phyloP scores from a whole-genome alignment of 1,140 invertebrate genomes.

The Oscheius sp. region DNA sequence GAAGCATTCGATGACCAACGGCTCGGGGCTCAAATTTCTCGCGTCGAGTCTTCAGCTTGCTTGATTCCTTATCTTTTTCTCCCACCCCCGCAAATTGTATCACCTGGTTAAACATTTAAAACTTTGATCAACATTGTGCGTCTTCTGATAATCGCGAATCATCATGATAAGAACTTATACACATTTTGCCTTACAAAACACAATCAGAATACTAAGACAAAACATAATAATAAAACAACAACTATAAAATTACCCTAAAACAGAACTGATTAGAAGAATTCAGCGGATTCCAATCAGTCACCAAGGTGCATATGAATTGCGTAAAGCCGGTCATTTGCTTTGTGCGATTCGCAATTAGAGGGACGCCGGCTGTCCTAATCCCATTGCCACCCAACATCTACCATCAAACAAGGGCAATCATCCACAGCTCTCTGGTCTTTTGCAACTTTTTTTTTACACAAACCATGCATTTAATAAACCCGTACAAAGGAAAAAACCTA shows the following conservation, averaged over 20 bases:
- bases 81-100: no score
- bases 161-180: no score
- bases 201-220: no score
- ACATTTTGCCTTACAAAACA: no score
- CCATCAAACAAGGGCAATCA: constrained; percentile 4
- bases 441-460: neutral
- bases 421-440: neutral
- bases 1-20: neutral
- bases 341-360: constrained; percentile 9
- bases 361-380: constrained; percentile 4
- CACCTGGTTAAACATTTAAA: no score
- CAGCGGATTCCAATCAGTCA: no score
- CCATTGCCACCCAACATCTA: constrained; percentile 7
- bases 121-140: no score
- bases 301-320: no score
- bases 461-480: no score
- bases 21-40: neutral
- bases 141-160: no score
- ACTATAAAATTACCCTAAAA: neutral
- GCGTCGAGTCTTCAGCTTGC: neutral
- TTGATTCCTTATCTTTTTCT: neutral
- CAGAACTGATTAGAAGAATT: neutral
- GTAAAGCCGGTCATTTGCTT: constrained; percentile 9
- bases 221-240: no score
- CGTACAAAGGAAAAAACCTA: no score